Evolutionary conservation across 2,797 vertebrate species (phyloP).

Genomic region (Kryptopterus vitreolus): DNA sequence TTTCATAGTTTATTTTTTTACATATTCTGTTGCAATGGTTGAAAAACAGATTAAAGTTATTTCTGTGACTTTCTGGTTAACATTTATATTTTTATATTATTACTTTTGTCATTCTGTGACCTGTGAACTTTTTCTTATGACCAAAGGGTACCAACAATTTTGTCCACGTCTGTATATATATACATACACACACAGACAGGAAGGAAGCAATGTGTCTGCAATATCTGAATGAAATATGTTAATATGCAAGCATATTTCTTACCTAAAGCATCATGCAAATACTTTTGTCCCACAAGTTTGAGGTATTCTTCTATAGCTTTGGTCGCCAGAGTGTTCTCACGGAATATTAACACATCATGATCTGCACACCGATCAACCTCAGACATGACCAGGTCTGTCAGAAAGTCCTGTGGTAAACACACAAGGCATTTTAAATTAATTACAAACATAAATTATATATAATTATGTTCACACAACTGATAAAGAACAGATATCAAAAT

Average conservation of each 20-base stretch:
- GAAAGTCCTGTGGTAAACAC: constrained; percentile 81
- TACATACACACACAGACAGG: too few species aligned
- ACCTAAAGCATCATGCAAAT: constrained; percentile 94
- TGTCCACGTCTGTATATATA: too few species aligned
- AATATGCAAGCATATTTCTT: constrained; percentile 55
- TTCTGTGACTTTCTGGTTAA: too few species aligned
- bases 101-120: too few species aligned
- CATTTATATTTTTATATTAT: too few species aligned
- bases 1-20: too few species aligned
- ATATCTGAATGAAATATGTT: neutral
- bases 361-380: constrained; percentile 96
- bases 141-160: too few species aligned
- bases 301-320: constrained; percentile 97
- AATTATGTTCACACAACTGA: neutral
- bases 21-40: too few species aligned
- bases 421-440: neutral
- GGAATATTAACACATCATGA: constrained; percentile 94
- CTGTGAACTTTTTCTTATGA: too few species aligned
- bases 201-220: too few species aligned
- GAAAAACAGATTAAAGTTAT: too few species aligned
- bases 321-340: constrained; percentile 95
- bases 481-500: neutral
- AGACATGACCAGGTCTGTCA: constrained; percentile 94
- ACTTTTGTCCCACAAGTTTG: constrained; percentile 94
- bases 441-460: too few species aligned